phyloP scores from a whole-genome alignment of 2,888 invertebrate genomes.

The Dicyrtomina minuta region DNA sequence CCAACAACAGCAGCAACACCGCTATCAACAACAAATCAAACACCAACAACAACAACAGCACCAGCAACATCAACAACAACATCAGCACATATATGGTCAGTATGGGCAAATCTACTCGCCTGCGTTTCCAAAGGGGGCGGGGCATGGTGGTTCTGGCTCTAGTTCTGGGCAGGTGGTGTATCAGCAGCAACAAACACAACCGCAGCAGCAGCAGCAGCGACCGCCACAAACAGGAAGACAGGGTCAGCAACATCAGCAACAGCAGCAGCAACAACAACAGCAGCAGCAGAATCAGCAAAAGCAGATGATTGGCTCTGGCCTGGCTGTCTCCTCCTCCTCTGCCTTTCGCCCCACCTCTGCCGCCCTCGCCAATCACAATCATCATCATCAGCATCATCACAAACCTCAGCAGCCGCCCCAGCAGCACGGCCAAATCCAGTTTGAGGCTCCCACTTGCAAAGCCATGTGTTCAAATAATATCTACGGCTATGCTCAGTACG shows the following conservation, averaged over 20 bases:
- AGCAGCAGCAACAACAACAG: constrained; percentile 28
- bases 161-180: not conserved
- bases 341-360: constrained; percentile 29
- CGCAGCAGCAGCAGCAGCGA: constrained; percentile 33
- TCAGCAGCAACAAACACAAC: constrained; percentile 20
- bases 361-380: constrained; percentile 20
- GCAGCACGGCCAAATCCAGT: constrained; percentile 19
- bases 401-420: constrained; percentile 33
- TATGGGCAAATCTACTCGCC: constrained; percentile 8
- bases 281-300: constrained; percentile 37
- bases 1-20: not conserved
- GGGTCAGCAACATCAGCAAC: constrained; percentile 22
- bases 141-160: too few relatives aligned
- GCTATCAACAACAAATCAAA: not conserved
- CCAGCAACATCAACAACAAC: constrained; percentile 30
- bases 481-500: constrained; percentile 10
- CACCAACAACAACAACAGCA: constrained; percentile 25
- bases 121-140: too few relatives aligned
- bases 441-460: too few relatives aligned
- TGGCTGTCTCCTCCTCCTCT: constrained; percentile 28
- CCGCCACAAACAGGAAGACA: constrained; percentile 31
- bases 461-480: not conserved
- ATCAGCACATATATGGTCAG: constrained; percentile 27
- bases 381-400: constrained; percentile 35
- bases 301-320: not conserved